Conservation (phyloP, 2,888 invertebrate genomes). For the Pseudococcus longispinus region DNA sequence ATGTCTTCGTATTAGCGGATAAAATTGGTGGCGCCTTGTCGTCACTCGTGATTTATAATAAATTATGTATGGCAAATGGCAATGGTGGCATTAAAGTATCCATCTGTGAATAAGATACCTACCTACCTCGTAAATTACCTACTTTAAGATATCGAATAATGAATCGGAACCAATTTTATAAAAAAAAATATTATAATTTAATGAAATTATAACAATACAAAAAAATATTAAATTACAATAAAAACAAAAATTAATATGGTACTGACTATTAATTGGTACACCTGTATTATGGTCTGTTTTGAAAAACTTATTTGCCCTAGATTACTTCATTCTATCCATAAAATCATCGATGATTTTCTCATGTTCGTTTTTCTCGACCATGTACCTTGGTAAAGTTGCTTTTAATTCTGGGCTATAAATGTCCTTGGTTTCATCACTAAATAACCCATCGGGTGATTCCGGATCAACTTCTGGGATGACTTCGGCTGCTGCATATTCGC, state of each 20-base stretch:
- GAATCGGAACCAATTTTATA: not conserved
- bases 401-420: constrained; percentile 71
- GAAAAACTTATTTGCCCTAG: not conserved
- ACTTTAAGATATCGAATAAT: not conserved
- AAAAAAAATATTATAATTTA: constrained; percentile 3
- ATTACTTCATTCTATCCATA: not conserved
- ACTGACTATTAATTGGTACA: constrained; percentile 24
- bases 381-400: constrained; percentile 72
- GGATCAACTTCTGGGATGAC: constrained; percentile 59
- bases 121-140: not conserved
- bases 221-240: not conserved
- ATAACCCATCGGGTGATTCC: constrained; percentile 70
- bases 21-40: constrained; percentile 22
- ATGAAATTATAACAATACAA: not conserved
- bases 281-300: not conserved
- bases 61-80: not conserved
- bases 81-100: not conserved
- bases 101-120: no score
- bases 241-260: not conserved
- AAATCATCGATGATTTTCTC: constrained; percentile 71
- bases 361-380: constrained; percentile 73
- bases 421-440: constrained; percentile 73
- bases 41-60: not conserved
- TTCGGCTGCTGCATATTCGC: constrained; percentile 57
- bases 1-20: constrained; percentile 5